Base-by-base conservation (phyloP, 37 sponge, comb jelly and placozoan genomes). In the Spongia lamella region DNA sequence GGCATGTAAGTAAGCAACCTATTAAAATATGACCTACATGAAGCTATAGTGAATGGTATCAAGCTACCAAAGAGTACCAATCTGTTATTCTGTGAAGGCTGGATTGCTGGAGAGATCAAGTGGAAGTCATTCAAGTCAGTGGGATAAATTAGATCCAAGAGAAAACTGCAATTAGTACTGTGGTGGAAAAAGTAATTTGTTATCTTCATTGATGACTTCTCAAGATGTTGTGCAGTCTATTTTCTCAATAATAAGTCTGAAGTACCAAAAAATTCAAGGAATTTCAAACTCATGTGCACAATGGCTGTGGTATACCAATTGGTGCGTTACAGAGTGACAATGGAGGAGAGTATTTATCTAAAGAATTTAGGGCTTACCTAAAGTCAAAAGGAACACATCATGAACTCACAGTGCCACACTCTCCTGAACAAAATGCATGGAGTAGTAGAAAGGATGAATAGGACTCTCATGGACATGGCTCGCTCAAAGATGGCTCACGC, bases 361-460 rank as follows among this genome's bases (percentile, higher is more conserved):
- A 61, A 43, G 84, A 84, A 22, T 83, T 75, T 39, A 38, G 61
- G 58, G 55, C 11, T 26, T 84, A 76, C 24, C 65, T 84, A 36
- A 67, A 84, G 34, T 52, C 50, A 26, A 78, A 72, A 22, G 73
- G 86, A 51, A 78, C 72, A 72, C 79, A 38, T n/a, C 73, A 79
- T 35, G 79, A 85, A 53, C 74, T 78, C 30, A 85, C 79, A 17
- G 53, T 85, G 20, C 58, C 75, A 22, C 52, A 84, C 52, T 53
- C 77, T 30, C 84, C 77, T 26, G 77, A 84, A 68, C 84, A 84
- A 43, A 84, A 84, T 61, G n/a, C n/a, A n/a, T n/a, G 77, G 84
- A 70, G 77, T 84, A 26, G 84, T 71, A 56, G 84, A 84, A 58
- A 68, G 84, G 35, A 68, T 82, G 83, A 74, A 74, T 34, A 31